Evolutionary conservation across 2,113 vertebrate species (phyloP).

Genomic region (Laterallus jamaicensis): DNA sequence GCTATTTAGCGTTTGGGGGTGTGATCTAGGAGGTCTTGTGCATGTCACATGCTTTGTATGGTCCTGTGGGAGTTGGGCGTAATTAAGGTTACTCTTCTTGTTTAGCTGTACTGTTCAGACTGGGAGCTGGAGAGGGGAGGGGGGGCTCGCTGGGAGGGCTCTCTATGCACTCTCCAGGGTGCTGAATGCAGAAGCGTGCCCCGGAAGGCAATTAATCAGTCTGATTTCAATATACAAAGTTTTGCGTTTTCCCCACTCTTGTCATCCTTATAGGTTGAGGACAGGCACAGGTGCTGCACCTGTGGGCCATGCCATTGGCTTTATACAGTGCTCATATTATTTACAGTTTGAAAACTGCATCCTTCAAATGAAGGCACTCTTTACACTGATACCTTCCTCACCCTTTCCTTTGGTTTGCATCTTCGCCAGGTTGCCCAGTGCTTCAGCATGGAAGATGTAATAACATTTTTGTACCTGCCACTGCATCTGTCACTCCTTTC

Average conservation of each 20-base stretch:
- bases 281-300: neutral
- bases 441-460: neutral
- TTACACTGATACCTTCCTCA: neutral
- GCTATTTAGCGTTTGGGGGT: too few species aligned
- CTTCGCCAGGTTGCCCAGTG: neutral
- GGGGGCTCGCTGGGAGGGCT: neutral
- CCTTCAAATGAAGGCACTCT: neutral
- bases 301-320: neutral
- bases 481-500: neutral
- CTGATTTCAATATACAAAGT: fast-evolving
- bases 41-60: fast-evolving
- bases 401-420: neutral
- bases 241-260: neutral
- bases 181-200: neutral
- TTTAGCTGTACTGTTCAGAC: neutral
- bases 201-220: fast-evolving
- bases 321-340: neutral
- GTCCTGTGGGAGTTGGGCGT: neutral
- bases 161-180: neutral
- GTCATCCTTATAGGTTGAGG: neutral
- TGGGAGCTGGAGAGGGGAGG: fast-evolving
- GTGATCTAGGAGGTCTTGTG: neutral
- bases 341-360: neutral
- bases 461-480: neutral
- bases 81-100: neutral